A percentile compares a stretch with the other conserved stretches of the same genome.
These are phyloP conservation scores for Semotilus atromaculatus DNA, from an alignment of 2,797 vertebrate species.

Conservation along the genomic window DNA sequence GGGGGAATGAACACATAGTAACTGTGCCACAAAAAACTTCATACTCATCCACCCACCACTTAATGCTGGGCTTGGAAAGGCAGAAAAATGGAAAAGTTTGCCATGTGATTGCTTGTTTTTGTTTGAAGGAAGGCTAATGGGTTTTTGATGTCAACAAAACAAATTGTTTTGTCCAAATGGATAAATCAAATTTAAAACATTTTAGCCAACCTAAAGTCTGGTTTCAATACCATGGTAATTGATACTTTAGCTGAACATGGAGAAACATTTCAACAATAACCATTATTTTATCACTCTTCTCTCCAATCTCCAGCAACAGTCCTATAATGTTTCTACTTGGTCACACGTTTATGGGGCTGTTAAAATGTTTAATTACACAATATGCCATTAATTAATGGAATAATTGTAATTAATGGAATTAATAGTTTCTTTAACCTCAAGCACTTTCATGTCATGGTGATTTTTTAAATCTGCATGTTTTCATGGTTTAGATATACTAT, in stretches of 20 bases:
- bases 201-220: constrained; percentile 55
- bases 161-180: constrained; percentile 57
- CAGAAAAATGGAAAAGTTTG: constrained; percentile 58
- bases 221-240: constrained; percentile 48
- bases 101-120: constrained; percentile 52
- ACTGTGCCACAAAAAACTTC: constrained; percentile 49
- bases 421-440: neutral
- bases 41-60: constrained; percentile 47
- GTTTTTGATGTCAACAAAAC: constrained; percentile 57
- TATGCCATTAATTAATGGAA: neutral
- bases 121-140: constrained; percentile 58
- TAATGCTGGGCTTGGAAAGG: constrained; percentile 51
- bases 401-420: neutral
- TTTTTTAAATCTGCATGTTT: neutral
- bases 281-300: neutral
- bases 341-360: neutral
- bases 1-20: constrained; percentile 38
- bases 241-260: constrained; percentile 48
- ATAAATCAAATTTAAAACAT: constrained; percentile 66
- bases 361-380: neutral
- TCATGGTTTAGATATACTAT: neutral
- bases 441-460: neutral
- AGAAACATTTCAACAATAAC: constrained; percentile 19
- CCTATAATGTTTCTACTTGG: neutral
- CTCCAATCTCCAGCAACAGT: neutral